Conservation (phyloP, 37 sponge, comb jelly and placozoan species). For the Aplysina aerophoba region DNA sequence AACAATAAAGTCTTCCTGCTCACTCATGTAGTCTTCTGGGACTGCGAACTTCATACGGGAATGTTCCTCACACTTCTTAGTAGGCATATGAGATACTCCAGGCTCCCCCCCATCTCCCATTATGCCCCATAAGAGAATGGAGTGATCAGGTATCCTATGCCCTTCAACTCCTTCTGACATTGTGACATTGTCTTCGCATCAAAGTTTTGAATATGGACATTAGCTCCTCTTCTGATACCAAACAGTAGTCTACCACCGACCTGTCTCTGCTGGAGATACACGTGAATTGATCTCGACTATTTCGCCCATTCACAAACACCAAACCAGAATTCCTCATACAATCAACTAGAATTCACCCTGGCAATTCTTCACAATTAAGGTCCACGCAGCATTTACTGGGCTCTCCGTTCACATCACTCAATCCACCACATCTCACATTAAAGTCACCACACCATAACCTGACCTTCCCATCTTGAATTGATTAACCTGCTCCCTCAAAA, state of each 20-base stretch:
- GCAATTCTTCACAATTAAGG: not conserved
- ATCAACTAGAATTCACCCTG: not conserved
- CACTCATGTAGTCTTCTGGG: too few species aligned
- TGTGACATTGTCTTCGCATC: slow-evolving; percentile 1
- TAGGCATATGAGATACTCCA: too few species aligned
- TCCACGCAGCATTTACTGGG: not conserved
- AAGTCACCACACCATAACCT: not conserved
- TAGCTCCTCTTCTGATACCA: not conserved
- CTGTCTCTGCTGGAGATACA: not conserved
- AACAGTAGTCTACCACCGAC: not conserved
- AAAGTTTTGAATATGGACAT: slow-evolving; percentile 6
- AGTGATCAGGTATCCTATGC: not conserved
- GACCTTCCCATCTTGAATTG: not conserved
- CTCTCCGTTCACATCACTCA: not conserved
- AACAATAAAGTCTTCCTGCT: too few species aligned
- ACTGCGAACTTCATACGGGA: too few species aligned
- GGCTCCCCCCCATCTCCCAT: too few species aligned
- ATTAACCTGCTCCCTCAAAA: too few species aligned
- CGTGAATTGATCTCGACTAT: not conserved
- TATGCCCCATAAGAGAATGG: too few species aligned
- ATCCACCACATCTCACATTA: not conserved
- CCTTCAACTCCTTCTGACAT: slow-evolving; percentile 4
- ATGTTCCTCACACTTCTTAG: too few species aligned
- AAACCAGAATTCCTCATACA: not conserved
- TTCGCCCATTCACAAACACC: not conserved